Evolutionary conservation across 2,888 invertebrate species (phyloP), one percentile per base, ranked within the genome.

Genomic region (Chouioia cunea): DNA sequence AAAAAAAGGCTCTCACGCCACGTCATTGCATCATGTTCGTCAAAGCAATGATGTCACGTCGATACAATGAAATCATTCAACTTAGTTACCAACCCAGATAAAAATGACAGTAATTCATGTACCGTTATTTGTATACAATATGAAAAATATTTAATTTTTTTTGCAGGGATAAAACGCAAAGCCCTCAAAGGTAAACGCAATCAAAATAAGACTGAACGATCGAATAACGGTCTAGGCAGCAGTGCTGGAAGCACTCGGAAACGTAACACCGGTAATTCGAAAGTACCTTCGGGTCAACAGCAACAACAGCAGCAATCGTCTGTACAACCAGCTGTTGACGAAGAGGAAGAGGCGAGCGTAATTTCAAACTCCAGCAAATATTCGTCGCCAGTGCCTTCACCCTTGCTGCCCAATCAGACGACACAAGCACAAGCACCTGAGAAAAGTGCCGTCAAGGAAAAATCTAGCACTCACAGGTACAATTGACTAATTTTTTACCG

Each of bases 331-430:
- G 44, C 44, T 18, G 1, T 36, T 15, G 57, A 18, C 57, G 8
- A 85, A 76, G 86, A 87, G 74, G 87, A 86, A 72, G 86, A 85
- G 75, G 81, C 81, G 58, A 85, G 86, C 73, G 85, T 83, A 75
- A 80, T 84, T 73, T 83, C 86, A 67, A 83, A 84, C 74, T 86
- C 87, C 52, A 89, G 88, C 83, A 88, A 89, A 79, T 87, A 87
- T 79, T 86, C 89, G 74, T 88, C 89, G 70, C 89, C 89, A 78
- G 86, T 86, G 79, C 88, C 87, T 80, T 86, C 86, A 70, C 86
- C 86, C 50, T 79, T 85, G 73, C 85, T 84, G 70, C 62, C 54
- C 52, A 46, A 62, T 16, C 15, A 10, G 14, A 10, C 12, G 58
- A 16, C 12, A 44, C 58, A 14, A 63, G 3, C 15, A 47, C 64